A percentile compares a stretch with the other conserved stretches of the same genome.
Conservation (phyloP, 1,140 invertebrate species). For the Aphidius ervi region DNA sequence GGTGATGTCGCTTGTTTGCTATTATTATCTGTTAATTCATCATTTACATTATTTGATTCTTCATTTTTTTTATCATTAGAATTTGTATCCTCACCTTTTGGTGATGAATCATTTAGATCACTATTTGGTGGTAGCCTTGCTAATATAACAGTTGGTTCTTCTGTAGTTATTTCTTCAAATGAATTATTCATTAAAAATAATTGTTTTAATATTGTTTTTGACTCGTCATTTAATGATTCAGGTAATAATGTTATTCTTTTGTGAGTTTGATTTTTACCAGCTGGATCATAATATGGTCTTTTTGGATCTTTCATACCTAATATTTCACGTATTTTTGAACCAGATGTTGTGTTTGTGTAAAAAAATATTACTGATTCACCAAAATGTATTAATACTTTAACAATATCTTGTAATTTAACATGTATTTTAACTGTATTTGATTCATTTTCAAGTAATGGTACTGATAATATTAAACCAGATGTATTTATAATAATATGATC, state of each 20-base stretch:
- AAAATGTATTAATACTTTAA: conserved; percentile 72
- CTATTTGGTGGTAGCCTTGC: conserved; percentile 68
- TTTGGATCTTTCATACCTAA: conserved; percentile 58
- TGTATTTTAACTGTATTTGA: conserved; percentile 55
- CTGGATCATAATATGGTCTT: conserved; percentile 58
- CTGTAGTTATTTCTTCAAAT: conserved; percentile 66
- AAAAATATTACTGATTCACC: conserved; percentile 72
- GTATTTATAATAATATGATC: conserved; percentile 65
- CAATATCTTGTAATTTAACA: conserved; percentile 62
- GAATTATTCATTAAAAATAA: conserved; percentile 58
- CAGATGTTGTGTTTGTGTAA: conserved; percentile 65
- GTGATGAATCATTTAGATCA: conserved; percentile 19
- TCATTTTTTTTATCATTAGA: too few relatives aligned
- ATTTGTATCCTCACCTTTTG: conserved; percentile 7
- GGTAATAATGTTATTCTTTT: conserved; percentile 76
- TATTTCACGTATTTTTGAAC: conserved; percentile 61
- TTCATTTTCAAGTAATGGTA: conserved; percentile 62
- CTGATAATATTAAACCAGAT: conserved; percentile 63
- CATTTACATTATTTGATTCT: too few relatives aligned
- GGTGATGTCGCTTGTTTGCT: not conserved
- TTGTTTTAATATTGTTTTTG: conserved; percentile 60
- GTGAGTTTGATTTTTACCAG: conserved; percentile 62
- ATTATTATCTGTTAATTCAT: conserved; percentile 40
- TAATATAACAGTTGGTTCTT: conserved; percentile 78
- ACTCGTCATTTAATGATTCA: conserved; percentile 64